Percentiles rank a stretch among this genome's conserved stretches.
phyloP scores from a whole-genome alignment of 2,113 vertebrate genomes.

The Bufo bufo region DNA sequence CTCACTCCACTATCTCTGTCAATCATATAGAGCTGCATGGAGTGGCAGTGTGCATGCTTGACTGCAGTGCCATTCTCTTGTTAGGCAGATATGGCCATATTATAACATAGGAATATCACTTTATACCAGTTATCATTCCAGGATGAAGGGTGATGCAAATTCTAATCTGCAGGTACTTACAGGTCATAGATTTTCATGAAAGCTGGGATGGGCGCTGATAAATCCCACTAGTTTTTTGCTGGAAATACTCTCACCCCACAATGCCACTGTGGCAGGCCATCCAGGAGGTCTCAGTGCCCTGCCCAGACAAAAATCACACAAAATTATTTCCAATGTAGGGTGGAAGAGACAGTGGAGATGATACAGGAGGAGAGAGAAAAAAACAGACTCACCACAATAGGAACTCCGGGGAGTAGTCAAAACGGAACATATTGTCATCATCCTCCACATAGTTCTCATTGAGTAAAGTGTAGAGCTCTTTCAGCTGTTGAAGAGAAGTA shows the following conservation, averaged over 20 bases:
- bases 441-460: conserved; percentile 99
- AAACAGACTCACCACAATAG: conserved; percentile 85
- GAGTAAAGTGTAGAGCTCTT: conserved; percentile 95
- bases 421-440: conserved; percentile 99
- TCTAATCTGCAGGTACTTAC: conserved; percentile 71
- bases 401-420: conserved; percentile 97
- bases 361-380: too few relatives aligned
- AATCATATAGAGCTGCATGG: too few relatives aligned
- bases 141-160: too few relatives aligned
- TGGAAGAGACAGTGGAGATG: not conserved
- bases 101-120: too few relatives aligned
- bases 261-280: conserved; percentile 96
- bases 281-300: conserved; percentile 97
- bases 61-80: too few relatives aligned
- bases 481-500: conserved; percentile 76
- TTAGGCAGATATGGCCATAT: too few relatives aligned
- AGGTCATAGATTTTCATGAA: conserved; percentile 90
- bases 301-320: conserved; percentile 40
- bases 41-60: too few relatives aligned
- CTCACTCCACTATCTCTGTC: too few relatives aligned
- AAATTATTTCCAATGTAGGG: not conserved
- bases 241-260: conserved; percentile 93
- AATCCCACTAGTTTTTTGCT: conserved; percentile 98
- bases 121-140: too few relatives aligned
- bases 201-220: conserved; percentile 95